phyloP scores from a whole-genome alignment of 2,113 vertebrate genomes.

The Hystrix cristata region DNA sequence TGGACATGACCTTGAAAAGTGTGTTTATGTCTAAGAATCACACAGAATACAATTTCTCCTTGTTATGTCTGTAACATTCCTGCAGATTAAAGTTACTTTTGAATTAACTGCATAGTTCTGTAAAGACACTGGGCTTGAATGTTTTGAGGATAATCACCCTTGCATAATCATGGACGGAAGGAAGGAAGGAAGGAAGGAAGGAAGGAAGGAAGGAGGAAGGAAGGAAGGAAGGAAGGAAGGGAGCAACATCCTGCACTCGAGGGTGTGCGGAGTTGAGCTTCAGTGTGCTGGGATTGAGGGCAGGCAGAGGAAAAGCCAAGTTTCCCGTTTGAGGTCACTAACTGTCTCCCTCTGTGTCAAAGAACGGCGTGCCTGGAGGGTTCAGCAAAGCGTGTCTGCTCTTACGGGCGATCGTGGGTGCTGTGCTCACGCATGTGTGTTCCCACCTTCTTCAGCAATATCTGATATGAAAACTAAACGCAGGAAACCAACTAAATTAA shows the following conservation, averaged over 20 bases:
- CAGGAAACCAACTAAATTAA: slow-evolving; percentile 35
- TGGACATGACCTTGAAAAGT: not conserved
- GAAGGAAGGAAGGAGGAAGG: too few species aligned
- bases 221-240: not conserved
- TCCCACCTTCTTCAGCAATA: not conserved
- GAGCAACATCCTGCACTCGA: not conserved
- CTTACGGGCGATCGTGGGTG: not conserved
- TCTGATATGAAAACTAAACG: not conserved
- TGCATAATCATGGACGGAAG: not conserved
- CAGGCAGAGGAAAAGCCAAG: not conserved
- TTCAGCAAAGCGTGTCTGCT: not conserved
- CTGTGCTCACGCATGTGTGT: not conserved
- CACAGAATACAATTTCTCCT: not conserved
- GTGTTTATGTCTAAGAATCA: not conserved
- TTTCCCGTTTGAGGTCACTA: too few species aligned
- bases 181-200: fast-evolving
- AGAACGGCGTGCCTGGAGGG: not conserved
- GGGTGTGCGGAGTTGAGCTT: not conserved
- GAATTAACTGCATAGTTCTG: not conserved
- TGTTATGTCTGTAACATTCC: not conserved
- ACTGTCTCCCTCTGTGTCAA: not conserved
- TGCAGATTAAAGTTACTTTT: not conserved
- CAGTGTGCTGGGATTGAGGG: not conserved
- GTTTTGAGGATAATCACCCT: slow-evolving; percentile 72
- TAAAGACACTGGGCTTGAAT: slow-evolving; percentile 31